Percentiles rank a stretch among this genome's conserved stretches.
phyloP scores from a whole-genome alignment of 2,888 invertebrate genomes.

The Eutolmus rufibarbis region DNA sequence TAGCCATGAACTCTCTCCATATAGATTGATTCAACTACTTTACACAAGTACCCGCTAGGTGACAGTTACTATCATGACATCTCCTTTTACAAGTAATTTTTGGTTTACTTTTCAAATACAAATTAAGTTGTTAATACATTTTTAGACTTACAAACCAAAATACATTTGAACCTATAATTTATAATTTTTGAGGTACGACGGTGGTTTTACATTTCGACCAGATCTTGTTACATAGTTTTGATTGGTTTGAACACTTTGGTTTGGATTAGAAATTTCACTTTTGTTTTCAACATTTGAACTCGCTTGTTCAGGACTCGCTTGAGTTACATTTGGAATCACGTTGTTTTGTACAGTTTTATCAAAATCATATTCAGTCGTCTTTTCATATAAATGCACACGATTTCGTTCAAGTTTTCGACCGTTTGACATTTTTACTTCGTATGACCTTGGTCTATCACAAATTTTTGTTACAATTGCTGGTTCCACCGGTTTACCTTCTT shows the following conservation, averaged over 20 bases:
- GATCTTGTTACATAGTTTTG: not conserved
- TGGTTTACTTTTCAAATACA: not conserved
- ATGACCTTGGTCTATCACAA: constrained; percentile 14
- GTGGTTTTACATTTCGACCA: not conserved
- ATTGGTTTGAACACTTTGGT: not conserved
- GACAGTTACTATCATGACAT: not conserved
- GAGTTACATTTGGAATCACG: not conserved
- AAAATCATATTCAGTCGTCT: not conserved
- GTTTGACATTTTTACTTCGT: not conserved
- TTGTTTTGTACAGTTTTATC: not conserved
- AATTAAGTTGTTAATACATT: not conserved
- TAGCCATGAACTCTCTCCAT: not conserved
- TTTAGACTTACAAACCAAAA: not conserved
- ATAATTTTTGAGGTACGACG: not conserved
- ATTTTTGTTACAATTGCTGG: not conserved
- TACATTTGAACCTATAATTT: not conserved
- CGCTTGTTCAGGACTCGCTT: not conserved
- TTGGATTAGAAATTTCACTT: not conserved
- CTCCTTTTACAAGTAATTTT: not conserved
- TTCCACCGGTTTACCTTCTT: not conserved
- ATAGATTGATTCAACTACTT: too few species aligned
- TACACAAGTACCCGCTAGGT: not conserved
- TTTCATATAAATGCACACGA: not conserved
- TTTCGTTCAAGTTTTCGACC: not conserved
- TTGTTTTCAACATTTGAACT: not conserved